Base-by-base conservation (phyloP, 2,797 vertebrate species). In the Lycodopsis pacificus region DNA sequence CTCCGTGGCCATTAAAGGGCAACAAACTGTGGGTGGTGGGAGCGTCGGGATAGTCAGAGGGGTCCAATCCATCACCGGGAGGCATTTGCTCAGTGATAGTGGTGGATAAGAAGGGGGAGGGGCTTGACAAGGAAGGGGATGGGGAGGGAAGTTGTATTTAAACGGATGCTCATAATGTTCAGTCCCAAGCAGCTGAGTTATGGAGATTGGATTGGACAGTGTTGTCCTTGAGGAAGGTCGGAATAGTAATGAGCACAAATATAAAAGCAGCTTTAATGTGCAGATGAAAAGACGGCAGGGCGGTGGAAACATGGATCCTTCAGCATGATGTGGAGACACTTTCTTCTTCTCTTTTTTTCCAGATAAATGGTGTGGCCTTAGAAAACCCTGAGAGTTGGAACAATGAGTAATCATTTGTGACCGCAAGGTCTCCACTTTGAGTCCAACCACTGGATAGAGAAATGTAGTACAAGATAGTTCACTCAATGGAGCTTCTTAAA, bases 141-240 rank as follows among this genome's bases (percentile, higher is more conserved):
- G 25, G 34, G 44, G 13, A 30, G n/a, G 40, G 38, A 11, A 5
- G 2, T 32, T 20, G 73, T 71, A 70, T 82, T 80, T 74, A 76
- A 83, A 85, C 53, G 51, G 46, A 34, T 36, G 46, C 46, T 63
- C 44, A 46, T 76, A 79, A 86, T 53, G 66, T 67, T 70, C 65
- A 68, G 27, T 61, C 73, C 64, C 61, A 27, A 79, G 84, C 70
- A 30, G 69, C n/a, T 78, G 75, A 77, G 62, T 87, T 73, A 84
- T 64, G 46, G 80, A 81, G 76, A 85, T 82, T 87, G 82, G 73
- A 90, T 82, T 82, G 62, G 63, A 79, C 8, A 2, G 11, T 8
- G 54, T 25, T 82, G 32, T 79, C 89, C 87, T 93, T 90, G 79
- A 78, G 36, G 67, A 86, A 90, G 87, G 89, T 90, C 71, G 71